These are phyloP conservation scores for Scylla paramamosain DNA, from an alignment of 1,140 invertebrate species.

Conservation along the genomic window DNA sequence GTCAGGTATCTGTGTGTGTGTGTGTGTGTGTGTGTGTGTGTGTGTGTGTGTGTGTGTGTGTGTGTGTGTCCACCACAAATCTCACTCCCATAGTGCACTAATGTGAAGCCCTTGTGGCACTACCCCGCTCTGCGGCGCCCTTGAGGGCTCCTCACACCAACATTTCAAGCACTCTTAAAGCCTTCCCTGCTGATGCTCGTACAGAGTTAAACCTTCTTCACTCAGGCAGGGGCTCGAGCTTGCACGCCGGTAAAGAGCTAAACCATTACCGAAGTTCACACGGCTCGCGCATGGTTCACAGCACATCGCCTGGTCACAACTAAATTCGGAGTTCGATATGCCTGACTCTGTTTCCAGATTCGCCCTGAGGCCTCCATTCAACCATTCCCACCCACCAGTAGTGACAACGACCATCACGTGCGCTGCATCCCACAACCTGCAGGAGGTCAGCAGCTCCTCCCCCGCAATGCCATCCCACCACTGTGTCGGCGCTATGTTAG, in stretches of 20 bases:
- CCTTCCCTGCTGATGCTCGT: neutral
- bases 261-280: neutral
- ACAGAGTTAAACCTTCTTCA: neutral
- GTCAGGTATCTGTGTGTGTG: neutral
- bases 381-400: no score
- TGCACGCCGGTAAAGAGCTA: neutral
- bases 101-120: neutral
- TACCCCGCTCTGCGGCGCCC: neutral
- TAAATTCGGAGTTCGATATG: no score
- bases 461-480: no score
- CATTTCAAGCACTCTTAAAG: constrained; percentile 8
- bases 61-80: neutral
- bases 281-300: neutral
- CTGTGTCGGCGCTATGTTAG: no score
- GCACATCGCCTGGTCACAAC: no score
- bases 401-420: no score
- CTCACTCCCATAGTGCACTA: neutral
- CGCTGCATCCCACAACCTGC: no score
- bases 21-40: constrained; percentile 9
- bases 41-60: constrained; percentile 25
- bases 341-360: no score
- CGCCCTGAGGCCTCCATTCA: no score
- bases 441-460: no score
- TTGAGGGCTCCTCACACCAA: neutral
- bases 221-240: neutral